Base-by-base conservation (phyloP, 2,888 invertebrate genomes). In the Xestia c-nigrum region DNA sequence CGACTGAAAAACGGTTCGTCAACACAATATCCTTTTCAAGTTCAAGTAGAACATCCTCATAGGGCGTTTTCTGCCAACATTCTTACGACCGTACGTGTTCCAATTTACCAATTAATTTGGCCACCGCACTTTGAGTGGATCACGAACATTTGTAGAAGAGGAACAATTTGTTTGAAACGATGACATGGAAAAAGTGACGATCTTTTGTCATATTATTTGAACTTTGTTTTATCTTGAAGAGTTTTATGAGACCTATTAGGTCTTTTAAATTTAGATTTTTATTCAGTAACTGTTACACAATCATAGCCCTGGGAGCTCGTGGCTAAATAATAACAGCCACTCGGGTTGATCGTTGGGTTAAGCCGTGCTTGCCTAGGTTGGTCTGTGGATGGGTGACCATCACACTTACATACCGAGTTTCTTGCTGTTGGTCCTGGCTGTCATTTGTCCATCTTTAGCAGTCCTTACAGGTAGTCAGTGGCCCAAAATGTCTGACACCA, bases 61-160 rank as follows among this genome's bases (percentile, higher is more conserved):
- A 75, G 68, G 61, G 38, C 65, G 46, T 7, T 67, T 74, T 79
- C 68, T 71, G 40, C 63, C 40, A 55, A 84, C 66, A 80, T 80
- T 80, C 74, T 83, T 69, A 69, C 3, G 61, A 24, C 50, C 67
- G 86, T 80, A 87, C 87, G 87, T 87, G 88, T 80, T 81, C 76
- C 87, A 87, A 87, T 87, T 87, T 78, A 61, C 85, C 85, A 87
- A 87, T 87, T 87, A 86, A 84, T 80, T 69, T 67, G 50, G 46
- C 64, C 40, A 1, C 40, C 73, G 52, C 75, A 50, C 31, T 74
- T 84, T 85, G 78, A 84, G 80, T 82, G 69, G 78, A 78, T 85
- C 86, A 85, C 85, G 85, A 80, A 86, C 84, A 63, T 81, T 81
- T 47, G 75, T 47, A 43, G 40, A 80, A 63, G 50, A 55, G 64